These are phyloP conservation scores for Lysiphlebus fabarum DNA, from an alignment of 1,140 invertebrate genomes.

Conservation along the genomic window DNA sequence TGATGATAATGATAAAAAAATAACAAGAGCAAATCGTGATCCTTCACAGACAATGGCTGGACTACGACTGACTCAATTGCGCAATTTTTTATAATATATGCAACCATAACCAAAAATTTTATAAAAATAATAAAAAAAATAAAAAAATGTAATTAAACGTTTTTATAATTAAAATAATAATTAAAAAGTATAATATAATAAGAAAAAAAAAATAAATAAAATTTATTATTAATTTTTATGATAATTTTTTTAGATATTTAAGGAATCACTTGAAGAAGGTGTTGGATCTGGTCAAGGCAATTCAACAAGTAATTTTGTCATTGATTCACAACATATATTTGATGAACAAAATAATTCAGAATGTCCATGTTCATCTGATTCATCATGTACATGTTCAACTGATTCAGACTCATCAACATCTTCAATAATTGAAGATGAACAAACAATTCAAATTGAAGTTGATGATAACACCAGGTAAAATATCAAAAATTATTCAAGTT, in stretches of 20 bases:
- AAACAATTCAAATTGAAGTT: slow-evolving; percentile 35
- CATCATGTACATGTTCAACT: slow-evolving; percentile 3
- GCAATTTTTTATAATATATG: no score
- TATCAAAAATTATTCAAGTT: slow-evolving; percentile 33
- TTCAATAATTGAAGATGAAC: slow-evolving; percentile 32
- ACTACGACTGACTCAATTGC: no score
- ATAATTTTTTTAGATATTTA: slow-evolving; percentile 38
- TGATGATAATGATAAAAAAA: no score
- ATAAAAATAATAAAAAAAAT: no score
- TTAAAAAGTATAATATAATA: no score
- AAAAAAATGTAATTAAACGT: no score
- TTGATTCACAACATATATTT: slow-evolving; percentile 31
- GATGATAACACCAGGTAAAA: slow-evolving; percentile 28
- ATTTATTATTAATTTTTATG: slow-evolving; percentile 7
- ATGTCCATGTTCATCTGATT: background rate
- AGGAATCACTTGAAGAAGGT: slow-evolving; percentile 29
- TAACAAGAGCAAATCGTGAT: no score
- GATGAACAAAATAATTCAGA: slow-evolving; percentile 21
- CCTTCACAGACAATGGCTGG: no score
- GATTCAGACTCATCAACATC: slow-evolving; percentile 29
- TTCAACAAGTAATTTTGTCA: slow-evolving; percentile 32
- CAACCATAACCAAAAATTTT: no score
- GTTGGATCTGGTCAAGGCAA: slow-evolving; percentile 29
- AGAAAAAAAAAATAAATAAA: no score
- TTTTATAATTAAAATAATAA: no score